These are phyloP conservation scores for Norana najaformis DNA, from an alignment of 2,888 invertebrate genomes.

Conservation along the genomic window DNA sequence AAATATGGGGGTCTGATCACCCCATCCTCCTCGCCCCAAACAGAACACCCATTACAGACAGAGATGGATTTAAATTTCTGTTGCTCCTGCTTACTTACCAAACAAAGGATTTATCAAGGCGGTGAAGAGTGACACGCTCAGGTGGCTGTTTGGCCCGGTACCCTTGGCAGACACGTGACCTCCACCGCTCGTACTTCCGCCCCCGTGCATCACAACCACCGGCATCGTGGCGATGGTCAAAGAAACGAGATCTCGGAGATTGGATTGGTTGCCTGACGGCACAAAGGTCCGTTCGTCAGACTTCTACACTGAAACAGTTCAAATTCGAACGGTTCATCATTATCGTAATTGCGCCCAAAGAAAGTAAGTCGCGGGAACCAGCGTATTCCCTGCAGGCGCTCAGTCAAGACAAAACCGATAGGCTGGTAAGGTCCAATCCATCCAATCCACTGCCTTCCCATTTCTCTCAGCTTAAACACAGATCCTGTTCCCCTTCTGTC, in stretches of 20 bases:
- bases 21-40: no score
- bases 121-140: conserved; percentile 18
- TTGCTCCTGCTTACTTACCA: neutral
- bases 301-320: neutral
- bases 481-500: no score
- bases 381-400: no score
- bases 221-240: neutral
- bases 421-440: no score
- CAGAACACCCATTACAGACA: no score
- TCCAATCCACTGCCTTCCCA: no score
- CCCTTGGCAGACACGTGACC: conserved; percentile 18
- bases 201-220: conserved; percentile 17
- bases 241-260: neutral
- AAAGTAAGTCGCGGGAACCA: no score
- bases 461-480: no score
- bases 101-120: neutral
- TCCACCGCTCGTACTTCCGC: neutral
- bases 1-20: no score
- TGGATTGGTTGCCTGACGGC: neutral
- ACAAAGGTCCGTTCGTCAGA: neutral
- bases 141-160: conserved; percentile 16
- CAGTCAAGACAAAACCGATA: no score
- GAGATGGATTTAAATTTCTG: neutral
- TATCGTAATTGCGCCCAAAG: no score
- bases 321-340: neutral